phyloP scores from a whole-genome alignment of 2,113 vertebrate genomes.

The Epinephelus fuscoguttatus region DNA sequence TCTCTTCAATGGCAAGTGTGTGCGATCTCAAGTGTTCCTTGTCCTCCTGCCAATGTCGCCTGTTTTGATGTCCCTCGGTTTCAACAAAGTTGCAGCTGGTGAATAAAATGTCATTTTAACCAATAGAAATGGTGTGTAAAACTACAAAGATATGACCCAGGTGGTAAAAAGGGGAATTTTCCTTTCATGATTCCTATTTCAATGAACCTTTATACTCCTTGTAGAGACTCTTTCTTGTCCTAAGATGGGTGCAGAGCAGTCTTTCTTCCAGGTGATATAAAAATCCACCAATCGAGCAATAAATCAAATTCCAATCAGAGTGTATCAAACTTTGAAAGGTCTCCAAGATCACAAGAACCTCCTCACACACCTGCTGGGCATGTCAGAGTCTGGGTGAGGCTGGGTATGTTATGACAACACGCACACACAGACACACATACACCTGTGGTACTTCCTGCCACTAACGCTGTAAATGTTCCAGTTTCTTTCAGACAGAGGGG shows the following conservation, averaged over 20 bases:
- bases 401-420: constrained; percentile 52
- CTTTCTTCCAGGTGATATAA: constrained; percentile 51
- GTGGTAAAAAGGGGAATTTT: constrained; percentile 33
- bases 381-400: constrained; percentile 71
- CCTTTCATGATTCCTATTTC: constrained; percentile 28
- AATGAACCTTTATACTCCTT: not conserved
- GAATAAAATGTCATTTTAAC: constrained; percentile 13
- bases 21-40: not conserved
- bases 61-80: not conserved
- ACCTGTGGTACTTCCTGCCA: constrained; percentile 73
- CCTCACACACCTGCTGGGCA: constrained; percentile 77
- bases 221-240: constrained; percentile 20
- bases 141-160: constrained; percentile 9
- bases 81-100: not conserved
- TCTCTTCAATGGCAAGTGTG: not conserved
- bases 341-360: constrained; percentile 77
- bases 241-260: constrained; percentile 36
- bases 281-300: constrained; percentile 57
- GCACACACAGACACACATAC: constrained; percentile 40
- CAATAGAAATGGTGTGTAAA: not conserved
- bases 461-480: constrained; percentile 75
- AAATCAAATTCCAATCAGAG: constrained; percentile 78
- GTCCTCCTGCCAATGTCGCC: not conserved
- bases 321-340: constrained; percentile 72
- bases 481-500: constrained; percentile 70